phyloP scores from a whole-genome alignment of 2,113 vertebrate genomes.

The Phainopepla nitens region DNA sequence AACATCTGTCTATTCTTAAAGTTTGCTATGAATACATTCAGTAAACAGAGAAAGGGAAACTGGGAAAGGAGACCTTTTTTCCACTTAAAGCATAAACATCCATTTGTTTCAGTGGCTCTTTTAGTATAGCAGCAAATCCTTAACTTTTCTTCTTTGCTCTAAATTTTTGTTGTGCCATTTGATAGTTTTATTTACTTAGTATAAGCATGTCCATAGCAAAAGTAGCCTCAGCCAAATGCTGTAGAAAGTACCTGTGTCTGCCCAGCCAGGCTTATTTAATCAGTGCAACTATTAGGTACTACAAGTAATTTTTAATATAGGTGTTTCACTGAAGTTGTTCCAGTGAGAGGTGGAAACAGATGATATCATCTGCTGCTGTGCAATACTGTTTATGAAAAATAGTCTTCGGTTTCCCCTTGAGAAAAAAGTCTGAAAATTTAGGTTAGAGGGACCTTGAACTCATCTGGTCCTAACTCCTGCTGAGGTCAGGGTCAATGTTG shows the following conservation, averaged over 20 bases:
- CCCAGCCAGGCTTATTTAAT: background rate
- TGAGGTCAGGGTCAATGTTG: background rate
- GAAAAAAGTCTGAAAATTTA: background rate
- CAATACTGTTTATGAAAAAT: background rate
- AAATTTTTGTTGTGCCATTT: background rate
- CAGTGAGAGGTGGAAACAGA: background rate
- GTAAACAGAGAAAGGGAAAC: slow-evolving; percentile 32
- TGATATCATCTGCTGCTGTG: rapidly evolving
- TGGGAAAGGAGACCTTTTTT: slow-evolving; percentile 7
- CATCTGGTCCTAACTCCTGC: background rate
- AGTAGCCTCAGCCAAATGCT: background rate
- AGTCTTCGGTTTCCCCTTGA: background rate
- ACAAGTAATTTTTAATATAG: background rate
- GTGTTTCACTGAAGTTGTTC: background rate
- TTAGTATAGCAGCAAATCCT: background rate
- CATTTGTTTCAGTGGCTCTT: background rate
- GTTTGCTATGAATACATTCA: slow-evolving; percentile 13
- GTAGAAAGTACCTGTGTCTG: background rate
- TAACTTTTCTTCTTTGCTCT: background rate
- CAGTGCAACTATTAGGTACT: background rate
- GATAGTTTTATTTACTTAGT: background rate
- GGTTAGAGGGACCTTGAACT: background rate
- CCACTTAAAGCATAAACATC: background rate
- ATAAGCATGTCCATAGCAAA: background rate
- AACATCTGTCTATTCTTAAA: slow-evolving; percentile 57